Base-by-base conservation (phyloP, 2,888 invertebrate genomes). In the Tanypteryx hageni region DNA sequence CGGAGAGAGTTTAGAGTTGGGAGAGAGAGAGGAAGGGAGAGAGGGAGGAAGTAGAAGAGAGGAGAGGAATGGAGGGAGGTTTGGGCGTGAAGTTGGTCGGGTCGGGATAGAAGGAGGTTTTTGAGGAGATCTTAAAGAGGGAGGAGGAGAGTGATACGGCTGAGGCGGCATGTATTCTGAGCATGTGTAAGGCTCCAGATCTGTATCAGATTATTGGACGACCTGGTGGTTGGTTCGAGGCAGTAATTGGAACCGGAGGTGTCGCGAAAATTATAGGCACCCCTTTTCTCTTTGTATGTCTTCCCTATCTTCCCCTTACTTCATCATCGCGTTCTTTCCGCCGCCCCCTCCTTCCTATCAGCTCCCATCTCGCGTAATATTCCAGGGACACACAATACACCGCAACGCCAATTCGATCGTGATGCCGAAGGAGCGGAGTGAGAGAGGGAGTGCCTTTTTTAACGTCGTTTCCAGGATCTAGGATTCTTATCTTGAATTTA, bases 141-240 rank as follows among this genome's bases (percentile, higher is more conserved):
- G 22, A 76, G 76, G 9, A 1, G 76, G 0, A 76, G 76, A 76
- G 27, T 11, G 76, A 76, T 68, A 68, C 16, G 22, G 68, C 22
- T 76, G 22, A 44, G 44, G 44, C 76, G 22, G 7, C 27, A 18
- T 13, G 22, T 27, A 76, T 76, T 76, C 27, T 27, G 76, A 76
- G 76, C 76, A 27, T 27, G 27, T 27, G 27, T 76, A 22, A 44
- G 44, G 44, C 44, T 44, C 5, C 3, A 76, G 76, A 76, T 76
- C 76, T 76, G 76, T 76, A 76, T 76, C 76, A 27, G 68, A 27
- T 76, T 76, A 76, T 76, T 27, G 76, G 76, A 76, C 27, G n/a
- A n/a, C n/a, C n/a, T n/a, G n/a, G n/a, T n/a, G n/a, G 44, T 44
- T 5, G 44, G 44, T 44, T 44, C 44, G 44, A 44, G 44, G 44